Evolutionary conservation across 2,113 vertebrate species (phyloP), one percentile per base, ranked within the genome.

Genomic region (Oryzias melastigma): DNA sequence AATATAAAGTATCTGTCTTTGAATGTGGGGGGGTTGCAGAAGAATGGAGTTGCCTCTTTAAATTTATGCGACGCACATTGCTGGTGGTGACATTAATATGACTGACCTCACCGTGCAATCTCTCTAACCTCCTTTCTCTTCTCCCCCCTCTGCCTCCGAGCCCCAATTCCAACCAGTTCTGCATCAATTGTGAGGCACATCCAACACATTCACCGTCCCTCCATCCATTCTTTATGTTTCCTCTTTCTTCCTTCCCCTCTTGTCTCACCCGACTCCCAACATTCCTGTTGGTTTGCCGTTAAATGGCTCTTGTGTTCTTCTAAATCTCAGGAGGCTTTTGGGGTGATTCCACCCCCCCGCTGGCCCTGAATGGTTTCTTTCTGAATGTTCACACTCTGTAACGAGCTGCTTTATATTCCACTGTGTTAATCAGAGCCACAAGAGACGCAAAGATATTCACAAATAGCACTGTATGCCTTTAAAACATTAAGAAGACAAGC

Each of bases 361-460:
- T 67, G 69, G 57, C 45, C 49, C 56, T 89, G 69, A 90, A 90
- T 88, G 85, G 69, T 41, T 78, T 73, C 87, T 85, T 90, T 88
- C 83, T 88, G 65, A 85, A 73, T 83, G 84, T 82, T 86, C 87
- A 87, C 78, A 59, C 77, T 85, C 73, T 89, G 88, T 85, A 85
- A 89, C 85, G 78, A 35, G 66, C 78, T 86, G 84, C 78, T 87
- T 85, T 85, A 69, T 85, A 85, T 84, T 85, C 80, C 64, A 73
- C 71, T 64, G 72, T 74, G 73, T 82, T 88, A 87, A 84, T 85
- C 86, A 82, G 84, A 81, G 68, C 63, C 77, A 72, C 78, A 50
- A 68, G 77, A 87, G 75, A 82, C 63, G 35, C 54, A 25, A 17
- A 58, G 44, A 66, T 80, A 74, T 82, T 82, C 69, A 54, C 47